Conservation (phyloP, 2,888 invertebrate species). For the Oxytorus armatus region DNA sequence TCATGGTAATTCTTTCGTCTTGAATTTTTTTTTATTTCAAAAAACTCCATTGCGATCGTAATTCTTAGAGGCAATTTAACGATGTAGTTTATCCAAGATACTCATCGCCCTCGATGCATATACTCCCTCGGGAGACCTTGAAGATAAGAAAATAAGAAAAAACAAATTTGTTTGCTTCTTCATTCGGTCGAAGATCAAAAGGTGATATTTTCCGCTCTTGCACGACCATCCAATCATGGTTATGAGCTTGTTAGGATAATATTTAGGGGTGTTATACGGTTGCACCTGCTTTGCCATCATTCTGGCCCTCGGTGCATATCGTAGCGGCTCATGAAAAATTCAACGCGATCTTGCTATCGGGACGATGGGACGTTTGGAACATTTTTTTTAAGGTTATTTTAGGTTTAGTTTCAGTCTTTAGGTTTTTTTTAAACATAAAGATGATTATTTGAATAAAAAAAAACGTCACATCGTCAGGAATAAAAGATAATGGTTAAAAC, state of each 20-base stretch:
- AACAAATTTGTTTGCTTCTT: not conserved
- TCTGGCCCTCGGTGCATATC: not conserved
- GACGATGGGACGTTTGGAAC: no score
- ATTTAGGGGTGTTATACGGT: constrained; percentile 43
- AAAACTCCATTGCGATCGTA: constrained; percentile 6
- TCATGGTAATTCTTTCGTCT: constrained; percentile 11
- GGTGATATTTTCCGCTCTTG: constrained; percentile 21
- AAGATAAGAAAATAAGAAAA: constrained; percentile 23
- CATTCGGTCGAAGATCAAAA: constrained; percentile 29
- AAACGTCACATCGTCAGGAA: no score
- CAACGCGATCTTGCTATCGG: constrained; percentile 51
- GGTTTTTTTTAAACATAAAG: no score
- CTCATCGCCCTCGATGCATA: constrained; percentile 16
- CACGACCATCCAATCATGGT: constrained; percentile 44
- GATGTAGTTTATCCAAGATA: constrained; percentile 32
- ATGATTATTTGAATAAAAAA: no score
- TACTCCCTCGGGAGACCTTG: constrained; percentile 1
- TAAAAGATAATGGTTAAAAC: no score
- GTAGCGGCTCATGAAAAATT: constrained; percentile 49
- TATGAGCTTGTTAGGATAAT: constrained; percentile 60
- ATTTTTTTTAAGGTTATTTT: no score
- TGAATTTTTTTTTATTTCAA: no score
- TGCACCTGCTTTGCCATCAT: constrained; percentile 21
- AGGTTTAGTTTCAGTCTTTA: no score
- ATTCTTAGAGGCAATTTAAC: constrained; percentile 28